Conservation (phyloP, 2,888 invertebrate species). For the Siphlonurus alternatus region DNA sequence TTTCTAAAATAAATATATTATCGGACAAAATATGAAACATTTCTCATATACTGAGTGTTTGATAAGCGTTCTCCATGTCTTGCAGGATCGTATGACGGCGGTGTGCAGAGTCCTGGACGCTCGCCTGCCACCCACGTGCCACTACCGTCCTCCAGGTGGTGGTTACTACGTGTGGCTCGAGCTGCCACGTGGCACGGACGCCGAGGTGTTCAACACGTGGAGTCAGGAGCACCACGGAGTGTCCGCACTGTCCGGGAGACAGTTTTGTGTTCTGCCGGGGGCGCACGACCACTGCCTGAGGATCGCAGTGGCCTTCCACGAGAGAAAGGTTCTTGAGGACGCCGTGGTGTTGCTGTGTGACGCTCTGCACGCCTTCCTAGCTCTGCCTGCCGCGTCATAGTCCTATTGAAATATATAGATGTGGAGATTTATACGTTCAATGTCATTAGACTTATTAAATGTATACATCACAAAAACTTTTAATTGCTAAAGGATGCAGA, state of each 20-base stretch:
- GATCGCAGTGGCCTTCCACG: conserved; percentile 33
- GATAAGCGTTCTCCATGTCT: no score
- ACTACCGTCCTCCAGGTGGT: conserved; percentile 29
- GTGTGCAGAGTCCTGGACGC: conserved; percentile 26
- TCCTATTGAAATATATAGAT: no score
- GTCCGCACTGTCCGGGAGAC: conserved; percentile 27
- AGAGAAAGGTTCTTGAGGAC: conserved; percentile 22
- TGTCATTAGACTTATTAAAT: no score
- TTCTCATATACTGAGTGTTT: no score
- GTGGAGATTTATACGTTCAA: no score
- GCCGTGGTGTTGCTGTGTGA: conserved; percentile 26
- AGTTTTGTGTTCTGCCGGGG: conserved; percentile 25
- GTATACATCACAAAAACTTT: no score
- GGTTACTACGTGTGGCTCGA: conserved; percentile 45
- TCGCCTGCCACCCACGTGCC: conserved; percentile 28
- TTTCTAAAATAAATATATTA: not conserved
- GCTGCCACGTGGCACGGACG: conserved; percentile 27
- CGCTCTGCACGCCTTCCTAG: not conserved
- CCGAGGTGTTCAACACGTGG: conserved; percentile 26
- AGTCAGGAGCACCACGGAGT: conserved; percentile 28
- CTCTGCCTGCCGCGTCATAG: not conserved
- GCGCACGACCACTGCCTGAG: conserved; percentile 27
- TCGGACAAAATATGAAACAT: no score
- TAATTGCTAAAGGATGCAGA: no score
- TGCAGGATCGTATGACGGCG: conserved; percentile 28